phyloP scores from a whole-genome alignment of 1,140 invertebrate genomes.

The Yoshiicerus persimilis region DNA sequence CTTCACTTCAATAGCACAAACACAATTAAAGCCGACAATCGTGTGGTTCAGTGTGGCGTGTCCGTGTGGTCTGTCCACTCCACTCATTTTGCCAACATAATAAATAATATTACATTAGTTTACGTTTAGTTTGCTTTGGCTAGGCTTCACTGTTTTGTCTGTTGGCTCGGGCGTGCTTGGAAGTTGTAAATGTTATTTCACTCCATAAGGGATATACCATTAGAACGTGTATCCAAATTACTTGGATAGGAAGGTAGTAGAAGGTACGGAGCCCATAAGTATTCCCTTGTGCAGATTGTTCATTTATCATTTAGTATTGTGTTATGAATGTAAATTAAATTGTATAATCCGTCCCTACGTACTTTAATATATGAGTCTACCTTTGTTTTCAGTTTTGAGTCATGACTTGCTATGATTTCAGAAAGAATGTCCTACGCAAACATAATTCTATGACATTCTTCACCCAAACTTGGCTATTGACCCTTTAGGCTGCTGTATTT shows the following conservation, averaged over 20 bases:
- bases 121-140: neutral
- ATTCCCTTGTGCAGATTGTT: neutral
- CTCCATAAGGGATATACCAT: neutral
- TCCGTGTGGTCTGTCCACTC: constrained; percentile 1
- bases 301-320: constrained; percentile 6
- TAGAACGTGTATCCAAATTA: neutral
- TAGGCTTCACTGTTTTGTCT: neutral
- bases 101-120: neutral
- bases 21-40: neutral
- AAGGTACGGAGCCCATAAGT: no score
- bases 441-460: neutral
- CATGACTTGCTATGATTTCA: no score
- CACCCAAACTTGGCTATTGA: neutral
- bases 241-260: neutral
- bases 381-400: neutral
- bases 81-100: neutral
- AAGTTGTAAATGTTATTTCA: neutral
- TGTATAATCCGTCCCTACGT: neutral
- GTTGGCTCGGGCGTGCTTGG: neutral
- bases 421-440: neutral
- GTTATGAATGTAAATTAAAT: neutral
- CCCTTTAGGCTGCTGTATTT: neutral
- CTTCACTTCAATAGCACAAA: neutral
- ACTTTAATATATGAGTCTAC: neutral
- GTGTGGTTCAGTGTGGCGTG: neutral